phyloP scores from a whole-genome alignment of 2,113 vertebrate genomes.

The Tachycineta bicolor region DNA sequence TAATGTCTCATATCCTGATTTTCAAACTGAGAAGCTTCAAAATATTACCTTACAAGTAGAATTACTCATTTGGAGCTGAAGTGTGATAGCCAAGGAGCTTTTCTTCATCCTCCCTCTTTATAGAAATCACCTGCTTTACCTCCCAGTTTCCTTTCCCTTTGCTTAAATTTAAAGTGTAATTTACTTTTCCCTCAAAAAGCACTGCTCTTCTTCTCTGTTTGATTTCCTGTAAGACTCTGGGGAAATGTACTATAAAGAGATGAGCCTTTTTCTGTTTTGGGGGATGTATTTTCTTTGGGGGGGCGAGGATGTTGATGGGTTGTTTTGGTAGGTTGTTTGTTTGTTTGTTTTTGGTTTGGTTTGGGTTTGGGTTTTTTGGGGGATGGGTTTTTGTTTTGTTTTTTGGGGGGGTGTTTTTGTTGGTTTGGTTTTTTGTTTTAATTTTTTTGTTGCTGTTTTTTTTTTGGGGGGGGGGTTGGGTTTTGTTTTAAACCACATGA shows the following conservation, averaged over 20 bases:
- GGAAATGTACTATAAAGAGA: neutral
- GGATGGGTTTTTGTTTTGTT: too few relatives aligned
- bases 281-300: neutral
- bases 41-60: neutral
- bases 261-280: fast-evolving
- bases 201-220: neutral
- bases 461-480: too few relatives aligned
- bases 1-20: neutral
- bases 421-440: neutral
- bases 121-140: neutral
- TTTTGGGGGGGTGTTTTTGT: neutral
- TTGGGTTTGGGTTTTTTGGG: neutral
- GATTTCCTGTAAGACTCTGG: neutral
- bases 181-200: neutral
- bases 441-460: neutral
- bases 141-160: neutral
- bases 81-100: neutral
- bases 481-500: neutral
- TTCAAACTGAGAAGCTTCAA: neutral
- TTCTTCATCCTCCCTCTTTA: neutral
- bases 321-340: neutral
- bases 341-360: neutral
- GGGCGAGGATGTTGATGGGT: fast-evolving
- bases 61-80: neutral
- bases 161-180: neutral